Conservation (phyloP, 2,113 vertebrate species). For the Felis chaus region DNA sequence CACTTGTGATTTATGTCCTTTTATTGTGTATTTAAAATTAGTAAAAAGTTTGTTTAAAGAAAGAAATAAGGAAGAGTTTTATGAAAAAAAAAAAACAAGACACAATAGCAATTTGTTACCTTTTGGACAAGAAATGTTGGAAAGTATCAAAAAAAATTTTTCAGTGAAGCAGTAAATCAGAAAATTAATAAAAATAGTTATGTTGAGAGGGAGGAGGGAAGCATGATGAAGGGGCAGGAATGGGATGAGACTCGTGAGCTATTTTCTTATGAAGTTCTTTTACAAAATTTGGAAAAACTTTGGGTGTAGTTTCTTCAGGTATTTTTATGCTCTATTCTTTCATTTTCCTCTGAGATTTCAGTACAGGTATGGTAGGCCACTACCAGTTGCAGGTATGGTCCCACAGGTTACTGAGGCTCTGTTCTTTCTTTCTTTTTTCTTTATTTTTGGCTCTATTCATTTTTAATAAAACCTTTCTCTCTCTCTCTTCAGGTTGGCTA, state of each 20-base stretch:
- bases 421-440: neutral
- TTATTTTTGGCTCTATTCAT: neutral
- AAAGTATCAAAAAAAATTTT: neutral
- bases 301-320: neutral
- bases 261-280: neutral
- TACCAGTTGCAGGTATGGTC: neutral
- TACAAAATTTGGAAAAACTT: neutral
- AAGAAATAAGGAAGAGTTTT: neutral
- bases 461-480: neutral
- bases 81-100: neutral
- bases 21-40: neutral
- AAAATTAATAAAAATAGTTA: neutral
- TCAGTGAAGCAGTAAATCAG: neutral
- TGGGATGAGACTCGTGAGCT: neutral
- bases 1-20: neutral
- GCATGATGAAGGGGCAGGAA: neutral
- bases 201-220: neutral
- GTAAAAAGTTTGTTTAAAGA: neutral
- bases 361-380: neutral
- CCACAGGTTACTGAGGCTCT: too few relatives aligned
- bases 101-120: too few relatives aligned
- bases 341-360: neutral
- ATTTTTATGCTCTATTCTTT: neutral
- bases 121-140: neutral
- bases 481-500: neutral